These are phyloP conservation scores for Oreortyx pictus DNA, from an alignment of 2,797 vertebrate species.

Conservation along the genomic window DNA sequence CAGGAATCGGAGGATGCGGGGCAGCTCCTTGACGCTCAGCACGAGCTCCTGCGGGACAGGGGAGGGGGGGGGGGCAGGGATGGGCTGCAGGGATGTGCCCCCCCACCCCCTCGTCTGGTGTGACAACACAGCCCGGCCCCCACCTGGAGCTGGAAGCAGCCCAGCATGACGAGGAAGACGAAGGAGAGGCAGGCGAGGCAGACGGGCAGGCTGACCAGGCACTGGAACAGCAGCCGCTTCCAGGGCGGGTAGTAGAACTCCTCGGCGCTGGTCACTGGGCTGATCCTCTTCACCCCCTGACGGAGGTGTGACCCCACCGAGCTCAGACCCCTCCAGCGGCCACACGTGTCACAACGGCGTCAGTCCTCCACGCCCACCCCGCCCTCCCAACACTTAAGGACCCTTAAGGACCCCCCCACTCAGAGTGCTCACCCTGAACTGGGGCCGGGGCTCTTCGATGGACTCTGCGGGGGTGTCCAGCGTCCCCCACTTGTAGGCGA, in stretches of 20 bases:
- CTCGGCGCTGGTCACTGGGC: slow-evolving; percentile 91
- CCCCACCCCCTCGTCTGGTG: too few relatives aligned
- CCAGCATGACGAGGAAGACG: slow-evolving; percentile 95
- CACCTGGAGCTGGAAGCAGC: slow-evolving; percentile 98
- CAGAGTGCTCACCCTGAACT: slow-evolving; percentile 88
- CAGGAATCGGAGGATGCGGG: slow-evolving; percentile 90
- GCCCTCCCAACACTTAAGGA: too few relatives aligned
- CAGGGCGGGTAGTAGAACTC: slow-evolving; percentile 96
- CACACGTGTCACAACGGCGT: background rate
- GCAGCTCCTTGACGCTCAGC: slow-evolving; percentile 92
- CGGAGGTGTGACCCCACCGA: background rate
- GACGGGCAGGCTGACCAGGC: slow-evolving; percentile 93
- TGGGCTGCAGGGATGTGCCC: background rate
- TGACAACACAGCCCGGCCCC: accelerated
- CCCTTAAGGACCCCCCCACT: too few relatives aligned
- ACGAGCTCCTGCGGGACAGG: slow-evolving; percentile 88
- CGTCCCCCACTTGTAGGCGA: slow-evolving; percentile 97
- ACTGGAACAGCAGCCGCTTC: slow-evolving; percentile 93
- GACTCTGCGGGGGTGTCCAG: slow-evolving; percentile 90
- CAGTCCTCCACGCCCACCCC: background rate
- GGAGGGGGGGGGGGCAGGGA: accelerated
- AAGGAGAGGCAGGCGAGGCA: slow-evolving; percentile 91
- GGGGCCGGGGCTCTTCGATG: slow-evolving; percentile 93
- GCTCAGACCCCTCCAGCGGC: background rate
- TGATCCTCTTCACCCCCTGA: slow-evolving; percentile 92